phyloP scores from a whole-genome alignment of 1,140 invertebrate genomes.

The Drosophila saltans region DNA sequence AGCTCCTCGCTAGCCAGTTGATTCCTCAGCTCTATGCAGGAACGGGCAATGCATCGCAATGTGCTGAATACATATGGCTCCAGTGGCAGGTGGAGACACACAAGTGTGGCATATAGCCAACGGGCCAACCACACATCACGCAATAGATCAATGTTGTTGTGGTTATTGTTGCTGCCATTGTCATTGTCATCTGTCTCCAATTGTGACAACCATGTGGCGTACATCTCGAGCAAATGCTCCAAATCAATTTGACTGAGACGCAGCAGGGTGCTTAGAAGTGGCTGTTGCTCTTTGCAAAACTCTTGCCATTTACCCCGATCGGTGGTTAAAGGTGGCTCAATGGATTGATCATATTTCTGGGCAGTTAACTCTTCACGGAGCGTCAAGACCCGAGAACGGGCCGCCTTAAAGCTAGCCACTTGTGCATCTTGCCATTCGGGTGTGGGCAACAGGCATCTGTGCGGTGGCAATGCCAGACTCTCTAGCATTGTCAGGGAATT shows the following conservation, averaged over 20 bases:
- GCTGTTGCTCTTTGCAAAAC: constrained; percentile 65
- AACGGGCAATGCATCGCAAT: constrained; percentile 65
- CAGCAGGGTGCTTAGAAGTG: constrained; percentile 63
- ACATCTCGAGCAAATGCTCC: constrained; percentile 67
- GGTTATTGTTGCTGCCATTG: background rate
- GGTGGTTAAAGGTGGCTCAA: constrained; percentile 64
- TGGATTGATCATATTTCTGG: constrained; percentile 57
- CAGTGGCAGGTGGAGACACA: constrained; percentile 72
- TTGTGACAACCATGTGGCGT: constrained; percentile 63
- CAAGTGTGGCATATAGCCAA: constrained; percentile 74
- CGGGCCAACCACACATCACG: constrained; percentile 69
- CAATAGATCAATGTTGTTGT: constrained; percentile 43
- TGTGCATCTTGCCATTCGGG: constrained; percentile 70
- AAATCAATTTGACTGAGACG: constrained; percentile 63
- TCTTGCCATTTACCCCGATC: constrained; percentile 60
- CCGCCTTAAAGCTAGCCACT: constrained; percentile 49
- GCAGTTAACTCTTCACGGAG: constrained; percentile 51
- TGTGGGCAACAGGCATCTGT: constrained; percentile 60
- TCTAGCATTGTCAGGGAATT: constrained; percentile 21
- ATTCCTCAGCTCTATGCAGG: constrained; percentile 61
- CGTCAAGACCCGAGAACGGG: constrained; percentile 46
- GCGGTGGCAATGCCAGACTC: constrained; percentile 39
- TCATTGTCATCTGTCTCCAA: constrained; percentile 18
- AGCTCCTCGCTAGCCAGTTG: constrained; percentile 44
- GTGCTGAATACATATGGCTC: constrained; percentile 77